Percentiles rank a stretch among this genome's conserved stretches.
phyloP scores from a whole-genome alignment of 2,888 invertebrate species.

The Dynastes maya region DNA sequence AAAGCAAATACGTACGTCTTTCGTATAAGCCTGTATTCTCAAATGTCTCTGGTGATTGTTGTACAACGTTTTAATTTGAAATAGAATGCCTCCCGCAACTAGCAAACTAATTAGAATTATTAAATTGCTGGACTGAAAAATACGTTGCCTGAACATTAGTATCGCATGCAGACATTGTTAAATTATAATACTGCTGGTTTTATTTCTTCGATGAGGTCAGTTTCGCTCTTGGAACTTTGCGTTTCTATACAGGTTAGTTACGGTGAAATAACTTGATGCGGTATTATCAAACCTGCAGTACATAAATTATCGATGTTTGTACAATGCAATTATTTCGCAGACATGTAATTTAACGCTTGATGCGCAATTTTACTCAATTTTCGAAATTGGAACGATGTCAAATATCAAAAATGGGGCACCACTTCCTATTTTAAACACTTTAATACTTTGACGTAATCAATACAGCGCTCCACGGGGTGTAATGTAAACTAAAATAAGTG shows the following conservation, averaged over 20 bases:
- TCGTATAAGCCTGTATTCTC: slow-evolving; percentile 69
- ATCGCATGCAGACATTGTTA: slow-evolving; percentile 55
- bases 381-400: neutral
- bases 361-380: neutral
- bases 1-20: slow-evolving; percentile 68
- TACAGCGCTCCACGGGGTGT: too few species aligned
- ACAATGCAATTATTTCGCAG: neutral
- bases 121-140: slow-evolving; percentile 60
- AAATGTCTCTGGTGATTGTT: slow-evolving; percentile 70
- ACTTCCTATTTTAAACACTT: too few species aligned
- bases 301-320: neutral
- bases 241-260: neutral
- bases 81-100: slow-evolving; percentile 66
- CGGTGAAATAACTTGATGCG: neutral
- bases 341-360: neutral
- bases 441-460: too few species aligned
- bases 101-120: slow-evolving; percentile 61
- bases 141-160: slow-evolving; percentile 61
- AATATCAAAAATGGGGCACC: neutral
- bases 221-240: neutral
- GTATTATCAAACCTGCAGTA: neutral
- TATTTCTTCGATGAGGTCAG: neutral
- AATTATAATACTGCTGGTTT: neutral
- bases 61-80: slow-evolving; percentile 71
- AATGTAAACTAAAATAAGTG: too few species aligned